Base-by-base conservation (phyloP, 2,797 vertebrate genomes). In the Gallinago nigripennis region DNA sequence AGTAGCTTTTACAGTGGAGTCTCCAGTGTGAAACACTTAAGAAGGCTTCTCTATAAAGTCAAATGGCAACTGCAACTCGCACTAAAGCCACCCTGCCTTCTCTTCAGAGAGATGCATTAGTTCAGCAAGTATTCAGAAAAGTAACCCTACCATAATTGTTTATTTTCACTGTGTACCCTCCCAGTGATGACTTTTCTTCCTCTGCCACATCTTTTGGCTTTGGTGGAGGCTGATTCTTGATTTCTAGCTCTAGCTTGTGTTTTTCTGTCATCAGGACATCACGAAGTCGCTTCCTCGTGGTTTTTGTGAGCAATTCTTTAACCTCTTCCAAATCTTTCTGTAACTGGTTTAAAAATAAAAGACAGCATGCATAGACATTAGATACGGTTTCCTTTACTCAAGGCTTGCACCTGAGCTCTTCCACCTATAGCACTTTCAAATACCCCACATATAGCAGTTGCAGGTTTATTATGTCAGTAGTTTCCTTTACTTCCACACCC, bases 111-210 rank as follows among this genome's bases (percentile, higher is more conserved):
- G 10, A 20, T 6, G 5, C 19, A 4, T 1, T 18, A 56, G 35
- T 11, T 78, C 30, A 16, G 24, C 13, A 68, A 18, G n/a, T 0
- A 1, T 6, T 14, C 4, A 46, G 53, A 48, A 90, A 58, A 82
- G 8, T 0, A 81, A 35, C 20, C 97, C 48, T 98, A 99, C 99
- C 99, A 1, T 99, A 99, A 95, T 99, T 99, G 73, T 98, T 99
- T 93, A 99, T 99, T 97, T 99, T 99, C 95, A 99, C 99, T 0
- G 99, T 99, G 94, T 99, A 99, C 6, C 98, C 98, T 57, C 97
- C 96, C 58, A 97, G 89, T 1, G 96, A 94, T 10, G 91, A 94
- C 78, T 97, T 98, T 21, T 98, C 98, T 61, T 79, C 97, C 21
- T 98, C 96, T 66, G 83, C 80, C 31, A 83, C 96, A 81, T 98